phyloP scores from a whole-genome alignment of 2,888 invertebrate species.

The Reticulitermes lucifugus region DNA sequence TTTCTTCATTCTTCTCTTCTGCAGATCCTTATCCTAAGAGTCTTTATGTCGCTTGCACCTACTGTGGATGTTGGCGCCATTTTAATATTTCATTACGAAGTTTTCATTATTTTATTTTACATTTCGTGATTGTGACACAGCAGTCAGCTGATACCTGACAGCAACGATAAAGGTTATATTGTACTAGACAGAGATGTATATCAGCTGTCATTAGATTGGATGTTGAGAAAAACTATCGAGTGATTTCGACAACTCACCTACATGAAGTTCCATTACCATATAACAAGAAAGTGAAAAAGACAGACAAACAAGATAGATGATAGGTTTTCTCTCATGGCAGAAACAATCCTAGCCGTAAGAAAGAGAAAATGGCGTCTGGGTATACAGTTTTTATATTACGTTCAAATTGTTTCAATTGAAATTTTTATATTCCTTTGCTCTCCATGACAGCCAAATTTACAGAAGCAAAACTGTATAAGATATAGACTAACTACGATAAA shows the following conservation, averaged over 20 bases:
- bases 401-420: neutral
- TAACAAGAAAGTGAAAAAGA: slow-evolving; percentile 15
- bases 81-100: neutral
- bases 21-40: neutral
- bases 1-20: neutral
- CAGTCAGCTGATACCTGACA: slow-evolving; percentile 1
- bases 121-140: neutral
- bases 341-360: neutral
- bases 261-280: neutral
- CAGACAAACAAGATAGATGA: neutral
- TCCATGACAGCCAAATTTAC: no score
- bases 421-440: neutral
- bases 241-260: neutral
- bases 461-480: no score
- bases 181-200: slow-evolving; percentile 15
- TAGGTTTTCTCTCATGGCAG: neutral
- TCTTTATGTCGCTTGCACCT: neutral
- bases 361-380: neutral
- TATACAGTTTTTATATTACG: neutral
- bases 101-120: neutral
- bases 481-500: no score
- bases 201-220: slow-evolving; percentile 17
- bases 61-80: neutral
- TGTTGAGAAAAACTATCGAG: neutral
- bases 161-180: neutral